phyloP scores from a whole-genome alignment of 2,797 vertebrate genomes.

The Anguilla marmorata region DNA sequence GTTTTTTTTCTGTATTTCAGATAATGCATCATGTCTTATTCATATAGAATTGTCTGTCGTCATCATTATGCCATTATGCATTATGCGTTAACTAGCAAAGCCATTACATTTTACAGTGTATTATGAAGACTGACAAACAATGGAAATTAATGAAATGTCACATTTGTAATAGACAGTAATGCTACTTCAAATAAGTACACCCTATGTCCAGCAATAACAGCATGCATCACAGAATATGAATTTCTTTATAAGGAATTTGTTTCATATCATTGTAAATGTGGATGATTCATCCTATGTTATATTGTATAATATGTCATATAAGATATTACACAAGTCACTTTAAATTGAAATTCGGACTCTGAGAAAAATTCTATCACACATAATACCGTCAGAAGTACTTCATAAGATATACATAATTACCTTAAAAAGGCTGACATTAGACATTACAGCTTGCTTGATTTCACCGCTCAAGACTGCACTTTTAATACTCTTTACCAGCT shows the following conservation, averaged over 20 bases:
- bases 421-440: conserved; percentile 2
- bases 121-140: conserved; percentile 10
- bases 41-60: not conserved
- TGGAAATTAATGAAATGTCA: not conserved
- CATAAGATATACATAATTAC: conserved; percentile 7
- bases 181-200: not conserved
- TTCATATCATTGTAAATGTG: not conserved
- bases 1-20: not conserved
- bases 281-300: not conserved
- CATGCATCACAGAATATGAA: not conserved
- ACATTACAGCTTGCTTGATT: conserved; percentile 8
- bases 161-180: not conserved
- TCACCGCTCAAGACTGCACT: not conserved
- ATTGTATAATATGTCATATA: not conserved
- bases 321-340: not conserved
- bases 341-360: not conserved
- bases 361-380: not conserved
- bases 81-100: not conserved
- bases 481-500: not conserved
- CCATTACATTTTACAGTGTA: not conserved
- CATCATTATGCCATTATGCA: not conserved
- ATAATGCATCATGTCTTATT: not conserved
- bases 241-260: not conserved
- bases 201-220: not conserved
- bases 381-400: not conserved